A percentile compares a stretch with the other conserved stretches of the same genome.
Evolutionary conservation across 53 echinoderm and acorn worm genomes (phyloP).

Genomic region (Hippasteria phrygiana): DNA sequence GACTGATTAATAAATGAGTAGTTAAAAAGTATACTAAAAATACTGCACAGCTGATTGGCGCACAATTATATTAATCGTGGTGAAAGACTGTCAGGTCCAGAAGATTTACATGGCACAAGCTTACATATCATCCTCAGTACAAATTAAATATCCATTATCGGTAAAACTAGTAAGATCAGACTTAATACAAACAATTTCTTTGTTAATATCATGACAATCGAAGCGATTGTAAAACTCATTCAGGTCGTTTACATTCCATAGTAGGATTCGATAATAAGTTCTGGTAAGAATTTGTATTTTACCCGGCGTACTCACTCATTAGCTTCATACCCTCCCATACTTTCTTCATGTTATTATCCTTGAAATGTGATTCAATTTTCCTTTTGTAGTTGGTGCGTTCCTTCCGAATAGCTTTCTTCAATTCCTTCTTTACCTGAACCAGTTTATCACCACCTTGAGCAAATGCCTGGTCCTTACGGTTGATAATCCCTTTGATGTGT

Average conservation of each 20-base stretch:
- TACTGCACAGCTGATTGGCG: too few species aligned
- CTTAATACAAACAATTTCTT: background rate
- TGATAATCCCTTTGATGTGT: constrained; percentile 6
- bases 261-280: constrained; percentile 11
- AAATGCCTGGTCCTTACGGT: background rate
- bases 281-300: background rate
- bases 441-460: background rate
- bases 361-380: constrained; percentile 43
- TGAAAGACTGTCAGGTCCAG: too few species aligned
- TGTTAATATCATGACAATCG: constrained; percentile 5
- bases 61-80: too few species aligned
- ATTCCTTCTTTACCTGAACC: constrained; percentile 25
- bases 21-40: too few species aligned
- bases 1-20: too few species aligned
- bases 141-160: background rate
- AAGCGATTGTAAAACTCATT: constrained; percentile 37
- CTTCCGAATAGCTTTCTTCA: constrained; percentile 1
- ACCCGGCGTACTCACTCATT: constrained; percentile 39
- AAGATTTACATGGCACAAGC: too few species aligned
- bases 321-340: constrained; percentile 42
- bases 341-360: constrained; percentile 28
- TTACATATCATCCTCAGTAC: background rate
- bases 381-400: constrained; percentile 11
- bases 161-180: background rate
- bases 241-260: constrained; percentile 14